Evolutionary conservation across 2,797 vertebrate species (phyloP), one percentile per base, ranked within the genome.

Genomic region (Halcyon badia): DNA sequence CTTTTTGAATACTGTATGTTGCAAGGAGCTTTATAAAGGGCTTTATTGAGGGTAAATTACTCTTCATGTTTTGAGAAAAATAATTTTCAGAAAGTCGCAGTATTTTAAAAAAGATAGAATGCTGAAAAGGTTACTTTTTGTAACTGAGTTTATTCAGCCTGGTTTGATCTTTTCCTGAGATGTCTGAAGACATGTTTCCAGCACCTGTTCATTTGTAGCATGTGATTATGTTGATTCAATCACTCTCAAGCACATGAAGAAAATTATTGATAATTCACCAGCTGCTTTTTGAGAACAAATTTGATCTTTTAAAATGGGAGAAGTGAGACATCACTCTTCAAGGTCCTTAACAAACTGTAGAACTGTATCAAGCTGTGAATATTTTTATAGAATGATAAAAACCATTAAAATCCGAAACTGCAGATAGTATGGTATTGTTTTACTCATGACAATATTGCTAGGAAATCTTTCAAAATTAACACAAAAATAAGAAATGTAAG

Each of bases 241-340:
- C 75, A 89, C 25, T 84, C 95, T 92, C 5, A 33, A 92, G 66
- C 6, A 64, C 42, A 57, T 70, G 71, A 76, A 92, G 75, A 82
- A 96, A 95, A 91, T 91, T 83, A 92, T 54, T 91, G 91, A 68
- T 91, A 96, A 87, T 97, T 92, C 62, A 82, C 65, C 90, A 95
- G 58, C 87, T 97, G 90, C 46, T 85, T 96, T 91, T 88, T 60
- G 64, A 80, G 68, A 95, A 82, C 13, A 92, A 91, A 91, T 89
- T 71, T 94, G 37, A 56, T 85, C 41, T 92, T 87, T 83, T 44
- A 54, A 56, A 94, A 51, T 39, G 54, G 24, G 14, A 22, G 28
- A 80, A 77, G 24, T 61, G 30, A 79, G 5, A 52, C 5, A 83
- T 83, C 16, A 64, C 4, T 28, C 42, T 88, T 94, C 48, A 87